Base-by-base conservation (phyloP, 1,140 invertebrate species). In the Dinothrombium tinctorium region DNA sequence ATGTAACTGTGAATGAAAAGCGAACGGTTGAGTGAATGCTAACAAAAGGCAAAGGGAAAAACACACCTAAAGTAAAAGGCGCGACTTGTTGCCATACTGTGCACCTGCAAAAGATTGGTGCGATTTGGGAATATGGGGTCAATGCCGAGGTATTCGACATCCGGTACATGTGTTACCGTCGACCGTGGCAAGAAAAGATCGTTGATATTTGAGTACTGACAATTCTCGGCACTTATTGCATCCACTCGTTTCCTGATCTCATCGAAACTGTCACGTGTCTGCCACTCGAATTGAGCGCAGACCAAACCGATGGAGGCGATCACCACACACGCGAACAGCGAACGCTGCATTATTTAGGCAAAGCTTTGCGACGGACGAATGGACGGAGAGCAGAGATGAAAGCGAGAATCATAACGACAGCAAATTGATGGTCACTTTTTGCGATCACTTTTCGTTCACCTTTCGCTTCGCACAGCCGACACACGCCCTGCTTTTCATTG, bases 101-200 rank as follows among this genome's bases (percentile, higher is more conserved):
- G 87, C 40, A 94, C 61, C 63, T 94, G 84, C 12, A 94, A 59
- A 42, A 96, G 57, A 11, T 76, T 77, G 0, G 87, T 92, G 47
- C 90, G 68, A 59, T 96, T 95, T 0, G 84, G 80, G 53, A 89
- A 90, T 5, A 94, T 72, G 2, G 86, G 84, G 61, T 90, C 87
- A 17, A 89, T 80, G 51, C 89, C 83, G 33, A 95, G 69, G 53
- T 86, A 80, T 58, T 94, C 90, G 44, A 92, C 83, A 51, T 87
- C 80, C 0, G 89, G 89, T 35, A 82, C 61, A 56, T 94, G 86
- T 0, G 84, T 83, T 0, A 95, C 73, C 0, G 76, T 63, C 47
- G 83, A 76, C 32, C 69, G 62, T 0, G 80, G 75, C 43, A 96
- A 59, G 54, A 76, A 82, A 1, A 96, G 59, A 49, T 89, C 76